phyloP scores from a whole-genome alignment of 2,888 invertebrate species.

The Autographa pulchrina region DNA sequence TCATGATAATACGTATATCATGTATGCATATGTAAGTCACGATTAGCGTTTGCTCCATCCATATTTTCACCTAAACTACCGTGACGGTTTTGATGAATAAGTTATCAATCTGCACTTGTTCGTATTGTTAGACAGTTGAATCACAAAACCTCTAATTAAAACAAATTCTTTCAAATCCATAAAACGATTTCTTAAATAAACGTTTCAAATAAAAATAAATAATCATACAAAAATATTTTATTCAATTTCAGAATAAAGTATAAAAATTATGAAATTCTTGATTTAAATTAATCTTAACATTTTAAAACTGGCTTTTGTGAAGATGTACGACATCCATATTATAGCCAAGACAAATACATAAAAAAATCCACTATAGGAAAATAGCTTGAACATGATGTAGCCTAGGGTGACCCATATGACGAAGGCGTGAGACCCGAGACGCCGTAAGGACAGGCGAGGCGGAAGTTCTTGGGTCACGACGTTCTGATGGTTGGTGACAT shows the following conservation, averaged over 20 bases:
- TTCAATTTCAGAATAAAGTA: conserved; percentile 43
- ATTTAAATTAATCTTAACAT: conserved; percentile 72
- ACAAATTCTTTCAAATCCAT: too few relatives aligned
- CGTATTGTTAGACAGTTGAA: too few relatives aligned
- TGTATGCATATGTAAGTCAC: too few relatives aligned
- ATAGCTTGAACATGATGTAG: conserved; percentile 84
- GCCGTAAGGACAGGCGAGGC: conserved; percentile 91
- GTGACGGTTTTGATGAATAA: too few relatives aligned
- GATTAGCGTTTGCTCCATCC: too few relatives aligned
- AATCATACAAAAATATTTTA: conserved; percentile 59
- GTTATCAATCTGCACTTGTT: too few relatives aligned
- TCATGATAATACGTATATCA: too few relatives aligned
- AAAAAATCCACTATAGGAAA: conserved; percentile 86
- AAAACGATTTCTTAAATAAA: too few relatives aligned
- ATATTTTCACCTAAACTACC: too few relatives aligned
- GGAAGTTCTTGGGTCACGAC: conserved; percentile 90
- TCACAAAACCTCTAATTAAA: too few relatives aligned
- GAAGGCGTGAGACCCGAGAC: conserved; percentile 91
- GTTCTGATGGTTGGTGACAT: conserved; percentile 87
- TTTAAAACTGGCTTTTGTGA: conserved; percentile 84
- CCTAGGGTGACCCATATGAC: conserved; percentile 88
- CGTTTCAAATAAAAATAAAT: not conserved
- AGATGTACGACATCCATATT: conserved; percentile 84
- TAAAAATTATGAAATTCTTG: conserved; percentile 39
- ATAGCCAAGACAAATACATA: conserved; percentile 83